A percentile compares a stretch with the other conserved stretches of the same genome.
These are phyloP conservation scores for Odocoileus virginianus DNA, from an alignment of 2,113 vertebrate species.

Conservation along the genomic window DNA sequence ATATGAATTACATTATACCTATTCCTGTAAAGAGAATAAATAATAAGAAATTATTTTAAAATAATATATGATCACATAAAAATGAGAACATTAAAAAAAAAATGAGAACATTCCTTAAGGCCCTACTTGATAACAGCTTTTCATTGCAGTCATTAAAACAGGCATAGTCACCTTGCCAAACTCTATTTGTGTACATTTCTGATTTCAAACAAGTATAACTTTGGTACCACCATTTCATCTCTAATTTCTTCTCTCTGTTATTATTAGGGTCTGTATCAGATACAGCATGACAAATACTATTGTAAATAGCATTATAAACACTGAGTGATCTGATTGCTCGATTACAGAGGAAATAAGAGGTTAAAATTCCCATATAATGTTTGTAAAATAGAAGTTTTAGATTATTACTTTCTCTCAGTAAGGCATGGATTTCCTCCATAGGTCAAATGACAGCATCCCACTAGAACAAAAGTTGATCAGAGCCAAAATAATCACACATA, in stretches of 20 bases:
- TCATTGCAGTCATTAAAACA: not conserved
- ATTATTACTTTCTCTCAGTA: not conserved
- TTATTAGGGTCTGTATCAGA: not conserved
- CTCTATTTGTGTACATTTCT: not conserved
- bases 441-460: not conserved
- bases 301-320: not conserved
- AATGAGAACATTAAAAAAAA: not conserved
- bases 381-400: not conserved
- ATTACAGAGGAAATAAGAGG: not conserved
- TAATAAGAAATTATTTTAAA: not conserved
- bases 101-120: not conserved
- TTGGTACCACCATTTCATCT: not conserved
- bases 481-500: not conserved
- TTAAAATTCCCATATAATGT: not conserved
- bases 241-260: not conserved
- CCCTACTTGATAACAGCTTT: not conserved
- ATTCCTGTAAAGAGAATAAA: not conserved
- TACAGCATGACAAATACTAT: not conserved
- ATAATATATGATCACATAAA: not conserved
- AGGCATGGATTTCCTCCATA: not conserved
- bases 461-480: not conserved
- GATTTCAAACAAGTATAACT: not conserved
- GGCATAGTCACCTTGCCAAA: not conserved
- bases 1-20: slow-evolving; percentile 12
- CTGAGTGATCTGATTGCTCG: not conserved